Evolutionary conservation across 2,888 invertebrate species (phyloP).

Genomic region (Ctena decussata): DNA sequence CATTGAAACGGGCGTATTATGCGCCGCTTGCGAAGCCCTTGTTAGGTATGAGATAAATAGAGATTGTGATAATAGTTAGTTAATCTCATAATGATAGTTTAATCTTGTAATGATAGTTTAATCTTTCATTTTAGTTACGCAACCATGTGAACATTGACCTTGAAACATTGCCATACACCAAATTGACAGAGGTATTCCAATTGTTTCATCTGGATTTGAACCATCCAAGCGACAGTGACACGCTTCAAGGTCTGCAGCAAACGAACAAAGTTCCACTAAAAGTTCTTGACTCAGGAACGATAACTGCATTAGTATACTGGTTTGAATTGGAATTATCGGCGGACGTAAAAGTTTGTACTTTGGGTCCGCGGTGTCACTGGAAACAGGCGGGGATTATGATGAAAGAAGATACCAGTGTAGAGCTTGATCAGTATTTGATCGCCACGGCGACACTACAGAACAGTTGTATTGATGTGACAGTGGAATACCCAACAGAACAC

Average conservation of each 20-base stretch:
- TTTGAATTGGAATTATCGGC: conserved; percentile 76
- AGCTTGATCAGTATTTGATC: conserved; percentile 65
- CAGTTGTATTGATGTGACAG: conserved; percentile 76
- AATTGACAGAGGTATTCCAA: conserved; percentile 78
- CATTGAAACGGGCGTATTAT: too few species aligned
- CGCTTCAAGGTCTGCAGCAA: conserved; percentile 66
- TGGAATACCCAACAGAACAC: too few species aligned
- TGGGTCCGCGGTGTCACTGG: conserved; percentile 76
- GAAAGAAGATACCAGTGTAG: conserved; percentile 61
- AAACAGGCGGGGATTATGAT: conserved; percentile 82
- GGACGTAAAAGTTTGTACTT: conserved; percentile 69
- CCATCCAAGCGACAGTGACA: conserved; percentile 48
- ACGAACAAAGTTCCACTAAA: conserved; percentile 61
- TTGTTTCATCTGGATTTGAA: conserved; percentile 77
- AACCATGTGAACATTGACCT: conserved; percentile 81
- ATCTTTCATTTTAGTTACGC: conserved; percentile 74
- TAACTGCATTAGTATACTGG: conserved; percentile 82
- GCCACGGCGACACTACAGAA: conserved; percentile 74
- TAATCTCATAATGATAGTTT: too few species aligned
- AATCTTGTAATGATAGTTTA: too few species aligned
- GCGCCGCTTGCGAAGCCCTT: too few species aligned
- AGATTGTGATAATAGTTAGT: too few species aligned
- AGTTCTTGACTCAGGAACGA: conserved; percentile 71
- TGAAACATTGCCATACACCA: conserved; percentile 74
- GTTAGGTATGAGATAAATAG: too few species aligned